phyloP scores from a whole-genome alignment of 2,113 vertebrate genomes.

The Notothenia rossii region DNA sequence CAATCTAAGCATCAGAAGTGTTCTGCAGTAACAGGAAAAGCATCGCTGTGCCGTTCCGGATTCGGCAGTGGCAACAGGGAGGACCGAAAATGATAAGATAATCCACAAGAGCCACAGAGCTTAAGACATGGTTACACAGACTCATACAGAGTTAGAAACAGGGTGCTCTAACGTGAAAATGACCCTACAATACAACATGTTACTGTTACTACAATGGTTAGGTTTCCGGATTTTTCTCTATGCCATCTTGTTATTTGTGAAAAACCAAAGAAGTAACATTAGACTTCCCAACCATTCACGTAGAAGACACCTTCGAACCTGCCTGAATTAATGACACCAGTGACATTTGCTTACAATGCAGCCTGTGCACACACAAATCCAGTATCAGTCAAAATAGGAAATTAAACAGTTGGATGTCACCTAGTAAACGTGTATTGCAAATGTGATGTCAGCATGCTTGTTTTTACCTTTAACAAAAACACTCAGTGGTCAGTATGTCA shows the following conservation, averaged over 20 bases:
- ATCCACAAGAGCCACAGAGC: slow-evolving; percentile 14
- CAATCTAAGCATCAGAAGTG: slow-evolving; percentile 48
- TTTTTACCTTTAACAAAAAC: not conserved
- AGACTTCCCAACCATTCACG: not conserved
- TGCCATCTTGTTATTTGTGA: not conserved
- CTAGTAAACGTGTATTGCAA: not conserved
- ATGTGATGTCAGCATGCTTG: not conserved
- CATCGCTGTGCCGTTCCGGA: not conserved
- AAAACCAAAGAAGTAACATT: not conserved
- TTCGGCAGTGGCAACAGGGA: slow-evolving; percentile 10
- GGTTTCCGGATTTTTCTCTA: not conserved
- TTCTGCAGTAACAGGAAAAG: slow-evolving; percentile 30
- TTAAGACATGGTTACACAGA: slow-evolving; percentile 22
- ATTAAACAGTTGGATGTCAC: not conserved
- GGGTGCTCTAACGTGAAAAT: not conserved
- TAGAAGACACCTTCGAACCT: not conserved
- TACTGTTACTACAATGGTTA: not conserved
- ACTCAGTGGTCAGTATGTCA: not conserved
- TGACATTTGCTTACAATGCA: not conserved
- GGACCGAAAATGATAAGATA: slow-evolving; percentile 14
- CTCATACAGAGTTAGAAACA: not conserved
- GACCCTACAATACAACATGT: not conserved
- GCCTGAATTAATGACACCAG: not conserved
- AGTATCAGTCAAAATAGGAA: not conserved
- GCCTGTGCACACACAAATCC: not conserved